Conservation (phyloP, 1,140 invertebrate genomes). For the Thaumetopoea pityocampa region DNA sequence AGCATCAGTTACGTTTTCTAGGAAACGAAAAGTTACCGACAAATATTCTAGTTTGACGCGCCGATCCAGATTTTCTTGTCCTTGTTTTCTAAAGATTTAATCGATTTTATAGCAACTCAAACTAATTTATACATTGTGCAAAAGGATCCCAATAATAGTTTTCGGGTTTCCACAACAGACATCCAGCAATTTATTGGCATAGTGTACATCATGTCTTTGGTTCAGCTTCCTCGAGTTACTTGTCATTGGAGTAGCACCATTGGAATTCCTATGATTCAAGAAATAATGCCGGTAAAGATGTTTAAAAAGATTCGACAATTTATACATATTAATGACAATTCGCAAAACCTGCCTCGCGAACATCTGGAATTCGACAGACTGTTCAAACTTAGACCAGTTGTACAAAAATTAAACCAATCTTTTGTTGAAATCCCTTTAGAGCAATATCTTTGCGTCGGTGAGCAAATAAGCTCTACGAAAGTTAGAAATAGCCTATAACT, state of each 20-base stretch:
- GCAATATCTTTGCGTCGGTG: slow-evolving; percentile 29
- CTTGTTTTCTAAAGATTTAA: slow-evolving; percentile 17
- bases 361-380: slow-evolving; percentile 35
- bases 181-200: slow-evolving; percentile 25
- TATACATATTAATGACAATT: slow-evolving; percentile 35
- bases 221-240: slow-evolving; percentile 22
- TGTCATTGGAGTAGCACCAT: slow-evolving; percentile 21
- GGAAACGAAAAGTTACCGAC: slow-evolving; percentile 1
- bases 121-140: slow-evolving; percentile 11
- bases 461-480: slow-evolving; percentile 40
- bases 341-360: slow-evolving; percentile 43
- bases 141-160: slow-evolving; percentile 14
- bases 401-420: slow-evolving; percentile 13
- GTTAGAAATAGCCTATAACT: slow-evolving; percentile 21
- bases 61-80: slow-evolving; percentile 16
- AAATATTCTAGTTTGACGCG: slow-evolving; percentile 11
- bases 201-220: slow-evolving; percentile 24
- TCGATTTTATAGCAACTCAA: slow-evolving; percentile 9
- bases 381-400: slow-evolving; percentile 30
- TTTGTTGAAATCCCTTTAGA: slow-evolving; percentile 21
- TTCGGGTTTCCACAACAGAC: slow-evolving; percentile 12
- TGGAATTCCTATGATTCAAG: slow-evolving; percentile 22
- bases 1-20: slow-evolving; percentile 1
- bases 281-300: slow-evolving; percentile 12
- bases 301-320: slow-evolving; percentile 9